A percentile compares a stretch with the other conserved stretches of the same genome.
Conservation (phyloP, 1,140 invertebrate genomes). For the Bombus waltoni region DNA sequence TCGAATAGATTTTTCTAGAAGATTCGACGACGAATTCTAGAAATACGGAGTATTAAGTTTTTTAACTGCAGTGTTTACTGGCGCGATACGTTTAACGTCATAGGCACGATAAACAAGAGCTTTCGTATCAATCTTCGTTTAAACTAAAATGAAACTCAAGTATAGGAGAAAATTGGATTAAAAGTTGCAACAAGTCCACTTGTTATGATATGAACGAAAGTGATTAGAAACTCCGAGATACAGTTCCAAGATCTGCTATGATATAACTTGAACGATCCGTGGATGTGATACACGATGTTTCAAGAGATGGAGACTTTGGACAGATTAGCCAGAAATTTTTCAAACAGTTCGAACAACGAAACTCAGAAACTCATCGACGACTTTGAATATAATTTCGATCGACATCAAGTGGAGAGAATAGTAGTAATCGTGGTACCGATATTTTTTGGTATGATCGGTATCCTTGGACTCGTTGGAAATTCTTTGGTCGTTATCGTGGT, state of each 20-base stretch:
- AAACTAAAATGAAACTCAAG: background rate
- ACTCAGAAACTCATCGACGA: background rate
- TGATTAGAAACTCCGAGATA: background rate
- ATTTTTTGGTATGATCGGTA: slow-evolving; percentile 93
- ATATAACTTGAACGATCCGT: no score
- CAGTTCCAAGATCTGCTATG: background rate
- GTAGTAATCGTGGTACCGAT: slow-evolving; percentile 91
- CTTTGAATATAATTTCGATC: slow-evolving; percentile 67
- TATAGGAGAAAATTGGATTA: background rate
- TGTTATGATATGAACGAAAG: background rate
- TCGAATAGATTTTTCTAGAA: background rate
- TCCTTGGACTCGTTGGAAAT: slow-evolving; percentile 95
- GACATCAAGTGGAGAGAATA: slow-evolving; percentile 83
- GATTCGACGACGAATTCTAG: background rate
- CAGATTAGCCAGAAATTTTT: background rate
- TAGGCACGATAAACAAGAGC: no score
- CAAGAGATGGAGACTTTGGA: slow-evolving; percentile 35
- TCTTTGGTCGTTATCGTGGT: slow-evolving; percentile 93
- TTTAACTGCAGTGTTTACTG: background rate
- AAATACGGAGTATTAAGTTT: background rate
- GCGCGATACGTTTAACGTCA: background rate
- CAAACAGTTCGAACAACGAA: background rate
- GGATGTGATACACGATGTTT: slow-evolving; percentile 1
- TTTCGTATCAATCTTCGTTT: background rate
- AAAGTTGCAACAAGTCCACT: background rate